phyloP scores from a whole-genome alignment of 1,140 invertebrate genomes.

The Eriocheir sinensis region DNA sequence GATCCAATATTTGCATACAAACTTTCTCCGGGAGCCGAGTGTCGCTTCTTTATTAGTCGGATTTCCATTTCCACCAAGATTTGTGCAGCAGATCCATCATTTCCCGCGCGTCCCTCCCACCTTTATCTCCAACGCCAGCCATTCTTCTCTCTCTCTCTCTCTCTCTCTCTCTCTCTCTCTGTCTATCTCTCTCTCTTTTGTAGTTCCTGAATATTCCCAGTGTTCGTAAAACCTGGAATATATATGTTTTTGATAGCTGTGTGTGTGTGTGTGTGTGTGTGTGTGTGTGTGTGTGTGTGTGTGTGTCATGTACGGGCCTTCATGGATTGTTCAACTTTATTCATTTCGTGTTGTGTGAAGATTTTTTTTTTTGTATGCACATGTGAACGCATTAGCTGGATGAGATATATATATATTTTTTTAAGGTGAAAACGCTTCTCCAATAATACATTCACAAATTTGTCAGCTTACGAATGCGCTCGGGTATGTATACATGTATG shows the following conservation, averaged over 20 bases:
- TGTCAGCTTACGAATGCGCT: neutral
- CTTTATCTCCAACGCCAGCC: neutral
- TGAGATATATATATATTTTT: neutral
- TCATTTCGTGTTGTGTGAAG: neutral
- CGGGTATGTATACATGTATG: too few species aligned
- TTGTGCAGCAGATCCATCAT: constrained; percentile 14
- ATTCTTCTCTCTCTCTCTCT: neutral
- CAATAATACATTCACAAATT: neutral
- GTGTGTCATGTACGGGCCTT: neutral
- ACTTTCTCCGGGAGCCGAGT: constrained; percentile 11
- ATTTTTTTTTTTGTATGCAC: neutral
- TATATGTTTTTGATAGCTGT: neutral
- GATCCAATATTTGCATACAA: constrained; percentile 4
- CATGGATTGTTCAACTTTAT: neutral
- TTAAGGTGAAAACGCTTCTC: neutral
- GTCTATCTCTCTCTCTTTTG: neutral
- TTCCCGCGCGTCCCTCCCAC: neutral
- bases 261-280: constrained; percentile 13
- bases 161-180: constrained; percentile 22
- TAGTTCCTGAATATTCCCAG: too few species aligned
- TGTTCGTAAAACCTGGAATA: too few species aligned
- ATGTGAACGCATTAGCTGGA: neutral
- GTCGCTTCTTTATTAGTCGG: constrained; percentile 2
- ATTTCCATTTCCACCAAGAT: constrained; percentile 3
- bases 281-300: constrained; percentile 22